These are phyloP conservation scores for Apodemus speciosus DNA, from an alignment of 2,113 vertebrate species.

Conservation along the genomic window DNA sequence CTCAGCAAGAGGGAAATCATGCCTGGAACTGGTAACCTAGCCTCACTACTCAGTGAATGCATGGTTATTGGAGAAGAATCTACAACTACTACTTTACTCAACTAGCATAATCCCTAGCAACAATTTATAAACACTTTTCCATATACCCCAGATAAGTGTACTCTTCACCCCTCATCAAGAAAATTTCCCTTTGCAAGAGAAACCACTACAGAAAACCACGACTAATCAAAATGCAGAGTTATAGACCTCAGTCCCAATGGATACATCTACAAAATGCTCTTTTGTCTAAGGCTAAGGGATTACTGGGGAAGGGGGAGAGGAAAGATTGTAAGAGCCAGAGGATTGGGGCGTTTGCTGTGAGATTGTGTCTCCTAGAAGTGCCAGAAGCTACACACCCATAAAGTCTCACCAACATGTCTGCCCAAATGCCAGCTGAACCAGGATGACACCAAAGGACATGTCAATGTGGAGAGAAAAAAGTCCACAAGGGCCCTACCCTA, in stretches of 20 bases:
- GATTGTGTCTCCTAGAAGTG: neutral
- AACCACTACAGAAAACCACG: neutral
- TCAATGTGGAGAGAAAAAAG: fast-evolving
- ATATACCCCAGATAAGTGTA: neutral
- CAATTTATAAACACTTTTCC: neutral
- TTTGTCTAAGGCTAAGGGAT: no score
- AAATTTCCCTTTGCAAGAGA: neutral
- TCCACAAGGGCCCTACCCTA: neutral
- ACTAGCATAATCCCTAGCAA: no score
- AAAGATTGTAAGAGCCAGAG: neutral
- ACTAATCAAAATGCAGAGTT: neutral
- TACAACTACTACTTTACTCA: neutral
- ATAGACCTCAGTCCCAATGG: neutral
- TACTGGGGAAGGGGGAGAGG: neutral
- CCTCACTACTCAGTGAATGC: neutral
- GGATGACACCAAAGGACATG: no score
- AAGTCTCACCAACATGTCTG: neutral
- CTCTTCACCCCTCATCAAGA: neutral
- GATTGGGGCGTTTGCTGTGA: neutral
- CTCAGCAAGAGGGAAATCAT: neutral
- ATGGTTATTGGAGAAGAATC: neutral
- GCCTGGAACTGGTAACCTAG: neutral
- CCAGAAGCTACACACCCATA: neutral
- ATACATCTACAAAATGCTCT: neutral
- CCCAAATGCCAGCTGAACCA: neutral